Evolutionary conservation across 1,140 invertebrate species (phyloP), one percentile per base, ranked within the genome.

Genomic region (Drosophila kurseongensis): DNA sequence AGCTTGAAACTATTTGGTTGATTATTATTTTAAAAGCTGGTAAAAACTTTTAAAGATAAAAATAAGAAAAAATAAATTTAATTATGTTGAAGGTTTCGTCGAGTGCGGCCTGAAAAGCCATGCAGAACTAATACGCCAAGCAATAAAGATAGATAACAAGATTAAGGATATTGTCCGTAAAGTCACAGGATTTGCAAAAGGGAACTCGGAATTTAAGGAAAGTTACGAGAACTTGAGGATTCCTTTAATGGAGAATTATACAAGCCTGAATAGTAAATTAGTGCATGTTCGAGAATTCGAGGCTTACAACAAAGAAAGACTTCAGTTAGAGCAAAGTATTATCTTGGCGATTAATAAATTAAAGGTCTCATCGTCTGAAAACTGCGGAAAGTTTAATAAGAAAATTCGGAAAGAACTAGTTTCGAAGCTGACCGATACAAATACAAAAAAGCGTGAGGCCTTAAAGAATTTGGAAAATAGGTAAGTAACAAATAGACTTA

Each of bases 221-320:
- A 32, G 29, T 9, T 50, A 50, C 8, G 27, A 32, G 27, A 48
- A 48, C 12, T 27, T 50, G 8, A 50, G 47, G 1, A 50, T 50
- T 9, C 47, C 47, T 4, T 50, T 50, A 32, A 32, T 14, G 47
- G 27, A 50, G 14, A 50, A 50, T 32, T 50, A 50, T 50, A 50
- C 47, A 32, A 50, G 27, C n/a, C 8, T 50, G 4, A 27, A 29
- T 8, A 50, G 12, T 1, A 50, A 50, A 32, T 9, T 50, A 5
- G 27, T 1, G 3, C 47, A 50, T 32, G 4, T 50, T 9, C 27
- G 27, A 50, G 47, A 32, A 32, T 50, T 50, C 5, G 13, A 50
- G 9, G n/a, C 4, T 8, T 50, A 32, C 27, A 50, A 50, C n/a
- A 29, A 10, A 4, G 27, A 50, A 50, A 12, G 47, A 32, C 47